phyloP scores from a whole-genome alignment of 2,797 vertebrate species.

The Protonibea diacanthus region DNA sequence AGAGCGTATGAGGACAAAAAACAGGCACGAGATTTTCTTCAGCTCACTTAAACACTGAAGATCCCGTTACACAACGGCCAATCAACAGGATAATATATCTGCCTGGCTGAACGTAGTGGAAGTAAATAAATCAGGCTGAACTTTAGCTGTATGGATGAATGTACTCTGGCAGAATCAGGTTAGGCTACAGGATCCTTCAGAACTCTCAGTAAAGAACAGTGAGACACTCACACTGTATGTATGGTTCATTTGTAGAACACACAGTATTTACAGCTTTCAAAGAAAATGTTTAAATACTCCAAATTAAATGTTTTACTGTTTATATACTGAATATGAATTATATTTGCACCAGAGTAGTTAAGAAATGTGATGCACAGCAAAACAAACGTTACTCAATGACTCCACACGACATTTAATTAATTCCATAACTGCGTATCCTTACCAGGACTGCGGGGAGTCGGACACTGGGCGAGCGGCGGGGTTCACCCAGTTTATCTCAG shows the following conservation, averaged over 20 bases:
- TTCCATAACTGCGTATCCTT: no score
- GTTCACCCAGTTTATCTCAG: no score
- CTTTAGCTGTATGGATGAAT: slow-evolving; percentile 52
- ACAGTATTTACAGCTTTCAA: not conserved
- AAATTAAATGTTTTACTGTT: not conserved
- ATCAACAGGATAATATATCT: slow-evolving; percentile 43
- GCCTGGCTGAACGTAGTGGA: slow-evolving; percentile 70
- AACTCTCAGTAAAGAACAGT: slow-evolving; percentile 7
- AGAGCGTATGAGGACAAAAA: not conserved
- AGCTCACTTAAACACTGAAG: slow-evolving; percentile 22
- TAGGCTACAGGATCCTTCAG: slow-evolving; percentile 41
- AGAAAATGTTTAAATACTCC: not conserved
- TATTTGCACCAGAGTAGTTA: not conserved
- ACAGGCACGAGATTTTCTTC: slow-evolving; percentile 5
- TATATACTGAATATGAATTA: not conserved
- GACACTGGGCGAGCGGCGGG: no score
- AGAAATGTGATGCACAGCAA: not conserved
- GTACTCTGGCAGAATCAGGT: slow-evolving; percentile 70
- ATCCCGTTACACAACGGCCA: slow-evolving; percentile 35
- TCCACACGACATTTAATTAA: not conserved
- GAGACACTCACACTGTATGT: not conserved
- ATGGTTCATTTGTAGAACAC: not conserved
- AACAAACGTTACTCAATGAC: no score
- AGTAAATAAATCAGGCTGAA: slow-evolving; percentile 72
- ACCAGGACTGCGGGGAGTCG: no score